phyloP scores from a whole-genome alignment of 2,888 invertebrate genomes.

The Gisinianus flammeolus region DNA sequence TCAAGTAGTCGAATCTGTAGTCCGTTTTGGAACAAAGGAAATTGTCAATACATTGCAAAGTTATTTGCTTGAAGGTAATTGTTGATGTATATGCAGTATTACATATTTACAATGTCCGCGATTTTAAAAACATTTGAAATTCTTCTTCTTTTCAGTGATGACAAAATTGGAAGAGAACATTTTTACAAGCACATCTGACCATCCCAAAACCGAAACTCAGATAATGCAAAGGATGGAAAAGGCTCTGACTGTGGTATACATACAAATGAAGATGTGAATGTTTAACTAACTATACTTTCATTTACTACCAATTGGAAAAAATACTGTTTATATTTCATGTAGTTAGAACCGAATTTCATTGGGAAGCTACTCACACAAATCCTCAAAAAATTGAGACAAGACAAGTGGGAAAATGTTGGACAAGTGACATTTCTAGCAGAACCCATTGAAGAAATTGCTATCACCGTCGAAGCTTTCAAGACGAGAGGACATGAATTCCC shows the following conservation, averaged over 20 bases:
- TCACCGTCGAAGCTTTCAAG: conserved; percentile 46
- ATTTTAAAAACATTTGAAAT: too few species aligned
- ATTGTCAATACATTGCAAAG: conserved; percentile 47
- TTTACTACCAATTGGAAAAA: too few species aligned
- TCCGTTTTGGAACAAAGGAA: conserved; percentile 51
- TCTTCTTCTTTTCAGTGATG: conserved; percentile 10
- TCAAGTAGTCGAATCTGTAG: conserved; percentile 48
- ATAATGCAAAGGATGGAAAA: conserved; percentile 13
- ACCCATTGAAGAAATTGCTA: conserved; percentile 45
- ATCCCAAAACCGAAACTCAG: neutral
- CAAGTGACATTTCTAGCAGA: conserved; percentile 40
- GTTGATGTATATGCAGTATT: neutral
- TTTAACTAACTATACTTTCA: too few species aligned
- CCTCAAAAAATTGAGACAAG: neutral
- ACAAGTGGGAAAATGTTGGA: neutral
- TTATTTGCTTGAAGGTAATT: conserved; percentile 43
- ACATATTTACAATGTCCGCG: too few species aligned
- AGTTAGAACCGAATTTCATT: conserved; percentile 40
- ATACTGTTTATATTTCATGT: neutral
- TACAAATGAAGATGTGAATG: too few species aligned
- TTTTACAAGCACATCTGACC: conserved; percentile 15
- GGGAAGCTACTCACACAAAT: conserved; percentile 26
- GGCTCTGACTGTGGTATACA: neutral
- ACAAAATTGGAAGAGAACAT: conserved; percentile 14
- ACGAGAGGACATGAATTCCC: conserved; percentile 42